Conservation (phyloP, 2,888 invertebrate genomes). For the Cephus rjabovi region DNA sequence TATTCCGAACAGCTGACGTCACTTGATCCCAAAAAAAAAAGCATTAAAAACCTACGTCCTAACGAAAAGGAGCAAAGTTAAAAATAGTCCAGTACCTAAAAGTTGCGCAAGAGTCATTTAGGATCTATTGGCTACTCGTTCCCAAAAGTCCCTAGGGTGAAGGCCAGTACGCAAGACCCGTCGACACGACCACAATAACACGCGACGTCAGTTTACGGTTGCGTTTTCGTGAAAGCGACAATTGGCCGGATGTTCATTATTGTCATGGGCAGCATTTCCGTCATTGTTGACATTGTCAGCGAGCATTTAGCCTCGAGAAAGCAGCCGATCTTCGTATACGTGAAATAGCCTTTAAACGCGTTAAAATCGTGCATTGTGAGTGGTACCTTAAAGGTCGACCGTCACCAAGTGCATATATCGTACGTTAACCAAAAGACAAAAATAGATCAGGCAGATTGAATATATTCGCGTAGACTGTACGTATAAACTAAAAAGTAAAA, state of each 20-base stretch:
- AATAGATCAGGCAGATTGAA: neutral
- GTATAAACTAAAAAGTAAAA: neutral
- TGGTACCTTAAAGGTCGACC: constrained; percentile 10
- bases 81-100: neutral
- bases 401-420: neutral
- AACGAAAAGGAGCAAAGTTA: neutral
- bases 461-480: constrained; percentile 6
- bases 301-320: constrained; percentile 39
- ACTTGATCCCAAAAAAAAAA: neutral
- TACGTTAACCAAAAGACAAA: neutral
- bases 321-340: constrained; percentile 23
- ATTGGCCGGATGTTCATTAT: constrained; percentile 66
- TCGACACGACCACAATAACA: constrained; percentile 52
- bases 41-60: neutral
- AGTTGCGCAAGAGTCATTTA: neutral
- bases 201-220: constrained; percentile 19
- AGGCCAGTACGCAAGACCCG: neutral
- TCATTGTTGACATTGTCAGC: constrained; percentile 44
- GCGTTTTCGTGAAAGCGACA: constrained; percentile 48
- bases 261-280: constrained; percentile 13
- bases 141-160: neutral
- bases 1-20: neutral
- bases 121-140: neutral
- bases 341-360: constrained; percentile 54
- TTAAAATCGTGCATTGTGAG: constrained; percentile 52